A percentile compares a stretch with the other conserved stretches of the same genome.
These are phyloP conservation scores for Steinernema hermaphroditum DNA, from an alignment of 2,888 invertebrate species.

Conservation along the genomic window DNA sequence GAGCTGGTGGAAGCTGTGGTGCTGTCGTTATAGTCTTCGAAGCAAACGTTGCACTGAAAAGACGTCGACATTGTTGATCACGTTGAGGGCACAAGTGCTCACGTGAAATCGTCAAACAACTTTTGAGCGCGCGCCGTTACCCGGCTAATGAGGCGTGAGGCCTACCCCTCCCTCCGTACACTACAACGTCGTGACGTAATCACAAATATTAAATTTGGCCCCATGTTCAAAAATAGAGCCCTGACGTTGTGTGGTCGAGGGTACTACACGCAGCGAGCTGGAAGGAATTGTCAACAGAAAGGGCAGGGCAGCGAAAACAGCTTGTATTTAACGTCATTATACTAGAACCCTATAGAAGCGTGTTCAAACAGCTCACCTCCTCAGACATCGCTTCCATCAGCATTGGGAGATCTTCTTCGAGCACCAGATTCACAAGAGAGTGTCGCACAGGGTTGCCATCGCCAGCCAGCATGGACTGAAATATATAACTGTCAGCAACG, in stretches of 20 bases:
- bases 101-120: constrained; percentile 15
- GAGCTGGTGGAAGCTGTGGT: constrained; percentile 43
- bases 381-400: constrained; percentile 56
- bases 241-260: neutral
- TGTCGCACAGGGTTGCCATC: constrained; percentile 57
- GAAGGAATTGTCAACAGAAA: neutral
- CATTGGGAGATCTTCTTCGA: constrained; percentile 55
- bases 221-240: neutral
- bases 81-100: neutral
- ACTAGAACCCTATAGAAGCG: too few relatives aligned
- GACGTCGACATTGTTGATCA: constrained; percentile 9
- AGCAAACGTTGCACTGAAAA: constrained; percentile 46
- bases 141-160: neutral
- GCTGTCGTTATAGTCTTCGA: constrained; percentile 45
- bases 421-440: constrained; percentile 50
- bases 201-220: constrained; percentile 23
- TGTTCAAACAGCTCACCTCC: constrained; percentile 49
- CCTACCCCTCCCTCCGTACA: neutral
- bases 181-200: constrained; percentile 12
- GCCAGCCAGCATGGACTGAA: constrained; percentile 48
- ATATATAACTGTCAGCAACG: neutral
- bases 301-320: too few relatives aligned
- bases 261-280: too few relatives aligned
- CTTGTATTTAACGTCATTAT: too few relatives aligned
- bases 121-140: neutral